These are phyloP conservation scores for Steatornis caripensis DNA, from an alignment of 2,113 vertebrate genomes.

Conservation along the genomic window DNA sequence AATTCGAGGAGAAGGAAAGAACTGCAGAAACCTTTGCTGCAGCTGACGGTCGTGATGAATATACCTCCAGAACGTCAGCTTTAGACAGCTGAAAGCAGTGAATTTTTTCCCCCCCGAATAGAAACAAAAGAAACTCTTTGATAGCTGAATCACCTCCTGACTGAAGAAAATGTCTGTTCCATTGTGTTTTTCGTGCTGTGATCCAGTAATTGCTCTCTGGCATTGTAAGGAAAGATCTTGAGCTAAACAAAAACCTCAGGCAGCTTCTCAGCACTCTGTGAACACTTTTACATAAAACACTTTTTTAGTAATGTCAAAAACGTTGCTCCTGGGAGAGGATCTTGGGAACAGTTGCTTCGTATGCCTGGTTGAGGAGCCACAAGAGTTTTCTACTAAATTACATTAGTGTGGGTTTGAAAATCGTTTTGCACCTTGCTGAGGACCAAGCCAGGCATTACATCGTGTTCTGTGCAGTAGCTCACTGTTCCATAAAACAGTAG, in stretches of 20 bases:
- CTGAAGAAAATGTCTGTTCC: neutral
- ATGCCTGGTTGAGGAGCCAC: neutral
- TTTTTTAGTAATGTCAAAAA: neutral
- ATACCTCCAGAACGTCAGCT: neutral
- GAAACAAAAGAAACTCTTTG: slow-evolving; percentile 12
- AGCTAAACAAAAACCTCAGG: neutral
- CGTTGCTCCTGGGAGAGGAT: neutral
- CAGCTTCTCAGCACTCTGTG: neutral
- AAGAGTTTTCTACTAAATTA: neutral
- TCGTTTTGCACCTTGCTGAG: neutral
- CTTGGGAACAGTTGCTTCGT: rapidly evolving
- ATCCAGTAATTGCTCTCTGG: slow-evolving; percentile 19
- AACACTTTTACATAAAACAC: neutral
- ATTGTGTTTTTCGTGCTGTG: neutral
- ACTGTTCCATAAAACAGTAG: rapidly evolving
- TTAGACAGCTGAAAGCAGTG: neutral
- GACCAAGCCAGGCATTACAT: neutral
- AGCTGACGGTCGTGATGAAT: neutral
- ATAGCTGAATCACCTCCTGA: slow-evolving; percentile 35
- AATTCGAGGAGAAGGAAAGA: neutral
- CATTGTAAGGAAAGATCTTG: neutral
- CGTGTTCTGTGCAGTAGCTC: rapidly evolving
- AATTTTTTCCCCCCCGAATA: neutral
- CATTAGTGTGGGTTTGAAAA: neutral
- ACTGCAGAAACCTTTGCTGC: neutral